These are phyloP conservation scores for Tolmerus cingulatus DNA, from an alignment of 2,888 invertebrate species.

Conservation along the genomic window DNA sequence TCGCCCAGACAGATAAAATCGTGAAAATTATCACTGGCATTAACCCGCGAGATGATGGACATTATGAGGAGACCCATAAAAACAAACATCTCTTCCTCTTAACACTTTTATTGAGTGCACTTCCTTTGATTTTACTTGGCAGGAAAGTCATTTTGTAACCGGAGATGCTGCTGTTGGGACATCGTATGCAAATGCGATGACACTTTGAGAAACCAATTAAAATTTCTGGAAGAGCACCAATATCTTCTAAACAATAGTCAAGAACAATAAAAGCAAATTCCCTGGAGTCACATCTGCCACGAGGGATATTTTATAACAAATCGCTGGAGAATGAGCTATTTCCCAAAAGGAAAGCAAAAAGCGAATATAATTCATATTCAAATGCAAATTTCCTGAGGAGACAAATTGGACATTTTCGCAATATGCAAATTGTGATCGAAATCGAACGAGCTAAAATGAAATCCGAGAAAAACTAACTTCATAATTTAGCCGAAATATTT, in stretches of 20 bases:
- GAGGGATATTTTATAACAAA: neutral
- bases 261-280: neutral
- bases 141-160: neutral
- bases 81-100: conserved; percentile 15
- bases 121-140: neutral
- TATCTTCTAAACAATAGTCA: neutral
- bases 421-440: neutral
- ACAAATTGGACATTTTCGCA: neutral
- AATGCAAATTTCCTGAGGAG: neutral
- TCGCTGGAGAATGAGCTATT: neutral
- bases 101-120: conserved; percentile 28
- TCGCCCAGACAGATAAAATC: conserved; percentile 20
- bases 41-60: neutral
- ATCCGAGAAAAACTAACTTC: neutral
- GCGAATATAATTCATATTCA: neutral
- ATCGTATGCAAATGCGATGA: neutral
- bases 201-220: neutral
- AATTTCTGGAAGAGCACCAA: neutral
- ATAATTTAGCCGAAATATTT: neutral
- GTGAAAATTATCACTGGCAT: neutral
- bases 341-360: neutral
- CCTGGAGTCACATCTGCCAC: neutral
- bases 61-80: neutral
- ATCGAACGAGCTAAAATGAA: neutral
- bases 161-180: neutral